A percentile compares a stretch with the other conserved stretches of the same genome.
phyloP scores from a whole-genome alignment of 2,113 vertebrate species.

The Nesospiza acunhae region DNA sequence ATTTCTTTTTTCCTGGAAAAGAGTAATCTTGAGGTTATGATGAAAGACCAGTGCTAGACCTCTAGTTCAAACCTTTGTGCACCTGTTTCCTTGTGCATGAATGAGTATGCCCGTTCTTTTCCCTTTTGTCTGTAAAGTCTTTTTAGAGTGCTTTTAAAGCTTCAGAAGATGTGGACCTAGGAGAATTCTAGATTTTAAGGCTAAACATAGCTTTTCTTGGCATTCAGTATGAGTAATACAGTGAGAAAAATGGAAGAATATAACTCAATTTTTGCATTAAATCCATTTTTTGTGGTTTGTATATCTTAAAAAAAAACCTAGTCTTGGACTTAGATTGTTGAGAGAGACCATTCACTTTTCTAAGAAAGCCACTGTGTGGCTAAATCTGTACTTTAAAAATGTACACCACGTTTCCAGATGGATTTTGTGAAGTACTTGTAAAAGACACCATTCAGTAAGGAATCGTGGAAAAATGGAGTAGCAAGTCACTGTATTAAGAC shows the following conservation, averaged over 20 bases:
- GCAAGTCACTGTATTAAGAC: not conserved
- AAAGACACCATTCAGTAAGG: not conserved
- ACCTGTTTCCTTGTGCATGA: not conserved
- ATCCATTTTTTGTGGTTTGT: not conserved
- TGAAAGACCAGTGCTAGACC: not conserved
- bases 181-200: not conserved
- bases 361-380: not conserved
- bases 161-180: not conserved
- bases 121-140: not conserved
- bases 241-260: not conserved
- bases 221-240: not conserved
- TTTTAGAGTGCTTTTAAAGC: not conserved
- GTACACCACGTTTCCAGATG: not conserved
- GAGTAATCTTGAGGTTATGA: not conserved
- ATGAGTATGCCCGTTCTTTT: not conserved
- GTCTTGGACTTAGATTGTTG: not conserved
- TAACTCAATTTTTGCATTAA: not conserved
- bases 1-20: not conserved
- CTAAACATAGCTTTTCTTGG: not conserved
- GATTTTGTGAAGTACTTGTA: not conserved
- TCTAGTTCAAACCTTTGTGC: not conserved
- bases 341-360: not conserved
- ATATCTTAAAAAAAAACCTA: not conserved
- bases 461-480: not conserved
- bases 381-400: not conserved